Percentiles rank a stretch among this genome's conserved stretches.
Conservation (phyloP, 2,113 vertebrate species). For the Solea senegalensis region DNA sequence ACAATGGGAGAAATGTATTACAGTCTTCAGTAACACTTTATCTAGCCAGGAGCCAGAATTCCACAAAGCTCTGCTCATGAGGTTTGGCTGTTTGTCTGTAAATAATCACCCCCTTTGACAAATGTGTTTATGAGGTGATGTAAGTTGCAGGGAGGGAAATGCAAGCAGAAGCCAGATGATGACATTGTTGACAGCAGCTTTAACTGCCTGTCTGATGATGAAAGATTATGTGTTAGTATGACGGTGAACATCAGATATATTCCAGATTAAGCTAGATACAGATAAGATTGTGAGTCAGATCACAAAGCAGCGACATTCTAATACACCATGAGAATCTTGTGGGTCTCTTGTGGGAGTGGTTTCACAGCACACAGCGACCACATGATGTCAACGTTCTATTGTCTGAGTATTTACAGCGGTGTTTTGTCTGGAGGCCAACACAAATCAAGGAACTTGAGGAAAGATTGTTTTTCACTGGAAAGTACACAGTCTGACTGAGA, state of each 20-base stretch:
- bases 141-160: too few relatives aligned
- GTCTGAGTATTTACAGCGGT: conserved; percentile 19
- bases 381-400: conserved; percentile 28
- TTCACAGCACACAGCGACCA: conserved; percentile 2
- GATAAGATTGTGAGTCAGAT: not conserved
- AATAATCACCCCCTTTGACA: too few relatives aligned
- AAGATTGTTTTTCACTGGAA: not conserved
- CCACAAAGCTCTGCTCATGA: too few relatives aligned
- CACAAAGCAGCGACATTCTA: not conserved
- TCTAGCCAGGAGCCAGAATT: too few relatives aligned
- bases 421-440: conserved; percentile 13
- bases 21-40: too few relatives aligned
- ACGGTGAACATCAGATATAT: not conserved
- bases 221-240: not conserved
- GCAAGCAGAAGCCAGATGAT: too few relatives aligned
- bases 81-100: too few relatives aligned
- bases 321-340: not conserved
- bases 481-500: not conserved
- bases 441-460: not conserved
- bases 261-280: not conserved
- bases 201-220: too few relatives aligned
- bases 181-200: too few relatives aligned
- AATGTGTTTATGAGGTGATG: too few relatives aligned
- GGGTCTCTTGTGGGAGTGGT: not conserved
- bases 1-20: too few relatives aligned